Evolutionary conservation across 2,113 vertebrate species (phyloP), one percentile per base, ranked within the genome.

Genomic region (Raja brachyura): DNA sequence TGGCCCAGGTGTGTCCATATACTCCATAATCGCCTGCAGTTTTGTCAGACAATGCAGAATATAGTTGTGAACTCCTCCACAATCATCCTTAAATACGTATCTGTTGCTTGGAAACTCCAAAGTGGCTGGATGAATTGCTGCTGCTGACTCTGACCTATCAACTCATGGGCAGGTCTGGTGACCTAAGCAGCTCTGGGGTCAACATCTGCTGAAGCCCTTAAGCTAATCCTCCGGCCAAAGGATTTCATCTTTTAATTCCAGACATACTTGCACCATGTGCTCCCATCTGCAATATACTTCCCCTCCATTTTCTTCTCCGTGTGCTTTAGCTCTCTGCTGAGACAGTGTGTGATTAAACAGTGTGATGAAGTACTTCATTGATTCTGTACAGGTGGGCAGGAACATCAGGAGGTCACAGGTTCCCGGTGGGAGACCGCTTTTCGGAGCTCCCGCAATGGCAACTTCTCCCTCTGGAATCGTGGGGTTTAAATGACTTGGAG

Each of bases 191-290:
- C 28, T 63, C 83, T 31, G n/a, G 5, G 83, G 83, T 88, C 28
- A 88, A 88, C 59, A 88, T 56, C 83, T 88, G 83, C 28, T 33
- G 59, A 63, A 63, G 59, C 59, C 83, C 83, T 88, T 88, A 88
- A 88, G 59, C 59, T 63, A 88, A 63, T 31, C 9, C 59, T 66
- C 59, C 9, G n/a, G 28, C 14, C 83, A 88, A 8, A 66, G 61
- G n/a, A 63, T 28, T 83, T 83, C 79, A 83, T 20, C 54, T 59
- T 83, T 83, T 20, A 83, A 86, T 88, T 88, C 59, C 83, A 83
- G 20, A 28, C 25, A 22, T 83, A 1, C 28, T 31, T 88, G 59
- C 83, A 88, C 4, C 59, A 66, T 6, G 75, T 77, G 31, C n/a
- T 77, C 25, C 75, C 9, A 33, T 14, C 59, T 88, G 83, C 83